Base-by-base conservation (phyloP, 2,797 vertebrate genomes). In the Myripristis murdjan region DNA sequence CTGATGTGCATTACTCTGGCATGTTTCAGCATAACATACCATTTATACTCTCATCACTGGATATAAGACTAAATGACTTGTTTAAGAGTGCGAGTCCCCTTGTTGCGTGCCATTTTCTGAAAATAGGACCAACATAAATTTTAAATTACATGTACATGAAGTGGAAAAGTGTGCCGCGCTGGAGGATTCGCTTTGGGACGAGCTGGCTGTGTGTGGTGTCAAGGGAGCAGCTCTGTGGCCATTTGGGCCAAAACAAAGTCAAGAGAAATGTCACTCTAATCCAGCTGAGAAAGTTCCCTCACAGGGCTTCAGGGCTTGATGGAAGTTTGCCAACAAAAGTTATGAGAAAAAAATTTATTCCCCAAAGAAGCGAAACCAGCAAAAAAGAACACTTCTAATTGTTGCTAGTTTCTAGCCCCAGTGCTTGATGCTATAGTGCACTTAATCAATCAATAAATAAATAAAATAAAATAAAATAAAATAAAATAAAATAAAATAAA, bases 261-360 rank as follows among this genome's bases (percentile, higher is more conserved):
- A 59, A 63, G 46, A 70, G 31, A 81, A 81, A 71, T 73, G 49
- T 64, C 14, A 76, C 64, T 80, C 84, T 62, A 63, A 75, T 82
- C 55, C 56, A 71, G 48, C 74, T 49, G 14, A 73, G 58, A 73
- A 79, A 66, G 48, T 70, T 79, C 12, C 24, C 35, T 70, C 35
- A 6, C 58, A 56, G 18, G 41, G 75, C 78, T 81, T 60, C 18
- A 2, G 59, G 73, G 59, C 16, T 46, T 53, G 62, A 82, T 78
- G 53, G 46, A 57, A 16, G 41, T 64, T 72, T 59, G 26, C 33
- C 53, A 73, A 44, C 23, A 35, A 44, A 70, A 12, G 23, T 64
- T 70, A 49, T 22, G 2, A 35, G 56, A n/a, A n/a, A n/a, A 71
- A 55, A 60, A 35, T 52, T 39, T 74, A 65, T 67, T 47, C 33